phyloP scores from a whole-genome alignment of 2,797 vertebrate genomes.

The Bovichtus variegatus region DNA sequence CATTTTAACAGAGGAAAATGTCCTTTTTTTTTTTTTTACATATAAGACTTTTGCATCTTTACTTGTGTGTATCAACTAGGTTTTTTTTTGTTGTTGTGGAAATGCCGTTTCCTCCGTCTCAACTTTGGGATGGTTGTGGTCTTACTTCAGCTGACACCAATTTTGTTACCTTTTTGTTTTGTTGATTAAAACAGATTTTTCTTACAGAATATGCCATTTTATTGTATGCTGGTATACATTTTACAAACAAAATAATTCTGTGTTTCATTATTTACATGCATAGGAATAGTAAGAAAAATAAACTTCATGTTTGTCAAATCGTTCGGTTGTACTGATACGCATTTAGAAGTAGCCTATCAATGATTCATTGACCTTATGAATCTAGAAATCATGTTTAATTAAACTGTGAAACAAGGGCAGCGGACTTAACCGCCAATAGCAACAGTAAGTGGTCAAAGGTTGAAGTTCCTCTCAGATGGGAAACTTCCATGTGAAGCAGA shows the following conservation, averaged over 20 bases:
- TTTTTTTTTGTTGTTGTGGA: too few relatives aligned
- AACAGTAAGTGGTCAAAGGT: background rate
- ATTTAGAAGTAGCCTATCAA: background rate
- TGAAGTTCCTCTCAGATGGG: background rate
- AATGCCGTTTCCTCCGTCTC: background rate
- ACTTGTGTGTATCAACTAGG: too few relatives aligned
- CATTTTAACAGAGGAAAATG: background rate
- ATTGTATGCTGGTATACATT: background rate
- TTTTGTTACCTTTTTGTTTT: background rate
- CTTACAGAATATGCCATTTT: background rate
- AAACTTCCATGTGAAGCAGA: background rate
- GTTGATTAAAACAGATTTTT: background rate
- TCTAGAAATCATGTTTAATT: background rate
- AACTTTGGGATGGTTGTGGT: background rate
- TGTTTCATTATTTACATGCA: too few relatives aligned
- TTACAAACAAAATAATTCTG: background rate
- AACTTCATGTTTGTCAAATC: background rate
- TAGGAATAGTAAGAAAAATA: background rate
- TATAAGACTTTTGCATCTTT: too few relatives aligned
- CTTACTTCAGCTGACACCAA: background rate
- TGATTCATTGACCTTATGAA: background rate
- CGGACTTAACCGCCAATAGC: background rate
- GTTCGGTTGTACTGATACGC: background rate
- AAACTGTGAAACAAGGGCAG: background rate
- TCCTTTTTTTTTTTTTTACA: background rate